Evolutionary conservation across 2,888 invertebrate genomes (phyloP).

Genomic region (Galerucella calmariensis): DNA sequence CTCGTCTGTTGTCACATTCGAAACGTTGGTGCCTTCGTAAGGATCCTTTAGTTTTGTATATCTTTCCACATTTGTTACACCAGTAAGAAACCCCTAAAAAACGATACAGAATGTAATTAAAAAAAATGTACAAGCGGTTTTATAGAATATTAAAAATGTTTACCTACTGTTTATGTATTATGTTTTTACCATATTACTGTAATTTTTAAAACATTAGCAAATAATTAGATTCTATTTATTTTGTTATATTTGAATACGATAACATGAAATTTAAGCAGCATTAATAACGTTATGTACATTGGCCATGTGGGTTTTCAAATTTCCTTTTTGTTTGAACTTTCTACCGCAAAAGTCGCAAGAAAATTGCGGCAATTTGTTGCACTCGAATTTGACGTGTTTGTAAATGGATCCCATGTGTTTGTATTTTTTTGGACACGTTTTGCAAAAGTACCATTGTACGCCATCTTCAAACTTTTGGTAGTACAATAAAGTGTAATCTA

Average conservation of each 20-base stretch:
- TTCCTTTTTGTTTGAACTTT: slow-evolving; percentile 48
- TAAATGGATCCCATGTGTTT: slow-evolving; percentile 43
- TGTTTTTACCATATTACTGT: neutral
- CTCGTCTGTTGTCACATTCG: slow-evolving; percentile 49
- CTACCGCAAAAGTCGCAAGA: slow-evolving; percentile 47
- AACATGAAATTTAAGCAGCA: neutral
- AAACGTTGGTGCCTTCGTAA: slow-evolving; percentile 50
- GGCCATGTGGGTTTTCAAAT: slow-evolving; percentile 45
- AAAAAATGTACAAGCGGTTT: slow-evolving; percentile 24
- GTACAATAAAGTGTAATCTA: slow-evolving; percentile 18
- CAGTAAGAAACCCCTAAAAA: slow-evolving; percentile 20
- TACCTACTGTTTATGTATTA: neutral
- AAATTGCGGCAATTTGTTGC: slow-evolving; percentile 49
- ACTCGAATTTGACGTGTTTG: slow-evolving; percentile 52
- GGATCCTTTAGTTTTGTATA: slow-evolving; percentile 54
- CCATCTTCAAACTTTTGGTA: slow-evolving; percentile 30
- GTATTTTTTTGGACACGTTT: slow-evolving; percentile 42
- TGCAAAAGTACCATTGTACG: slow-evolving; percentile 31
- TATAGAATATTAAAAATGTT: slow-evolving; percentile 33
- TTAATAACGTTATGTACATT: slow-evolving; percentile 24
- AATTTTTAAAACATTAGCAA: no score
- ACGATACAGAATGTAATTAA: neutral
- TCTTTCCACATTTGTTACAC: slow-evolving; percentile 54
- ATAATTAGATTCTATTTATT: no score
- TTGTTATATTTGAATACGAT: neutral